Base-by-base conservation (phyloP, 2,888 invertebrate species). In the Monoplex corrugatus region DNA sequence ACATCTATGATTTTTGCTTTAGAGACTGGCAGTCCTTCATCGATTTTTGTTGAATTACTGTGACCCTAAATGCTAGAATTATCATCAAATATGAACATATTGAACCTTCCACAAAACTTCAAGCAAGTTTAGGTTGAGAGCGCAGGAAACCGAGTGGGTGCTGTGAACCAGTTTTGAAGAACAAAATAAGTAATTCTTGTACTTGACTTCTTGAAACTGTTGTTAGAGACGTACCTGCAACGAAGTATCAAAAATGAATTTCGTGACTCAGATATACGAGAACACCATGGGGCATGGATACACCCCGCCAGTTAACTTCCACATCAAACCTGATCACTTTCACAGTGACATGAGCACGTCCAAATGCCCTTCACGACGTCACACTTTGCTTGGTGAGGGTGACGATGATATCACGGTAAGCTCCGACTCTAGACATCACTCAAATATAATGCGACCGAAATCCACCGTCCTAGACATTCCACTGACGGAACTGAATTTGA, bases 181-280 rank as follows among this genome's bases (percentile, higher is more conserved):
- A n/a, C n/a, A n/a, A n/a, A n/a, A n/a, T n/a, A n/a, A n/a, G n/a
- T n/a, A n/a, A n/a, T n/a, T n/a, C n/a, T n/a, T n/a, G n/a, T n/a
- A n/a, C n/a, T n/a, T n/a, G n/a, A n/a, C n/a, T n/a, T n/a, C n/a
- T n/a, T n/a, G n/a, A n/a, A n/a, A n/a, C n/a, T n/a, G 57, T 0
- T 0, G 57, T 57, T 13, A 13, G 57, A 23, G 23, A 13, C 57
- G 57, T 23, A 19, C 57, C 57, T 57, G 13, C 72, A 28, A 13
- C 16, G 28, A 72, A 8, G 6, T 5, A 16, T n/a, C 43, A 82
- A 89, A 10, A 35, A 89, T 89, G 88, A 84, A 89, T 78, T 89
- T 89, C 45, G 32, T 89, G 75, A 57, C 88, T 8, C 88, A 88
- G 88, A 44, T 88, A 16, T 83, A 38, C 72, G 88, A 88, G 0